Percentiles rank a stretch among this genome's conserved stretches.
Evolutionary conservation across 1,140 invertebrate species (phyloP).

Genomic region (Coelopa frigida): DNA sequence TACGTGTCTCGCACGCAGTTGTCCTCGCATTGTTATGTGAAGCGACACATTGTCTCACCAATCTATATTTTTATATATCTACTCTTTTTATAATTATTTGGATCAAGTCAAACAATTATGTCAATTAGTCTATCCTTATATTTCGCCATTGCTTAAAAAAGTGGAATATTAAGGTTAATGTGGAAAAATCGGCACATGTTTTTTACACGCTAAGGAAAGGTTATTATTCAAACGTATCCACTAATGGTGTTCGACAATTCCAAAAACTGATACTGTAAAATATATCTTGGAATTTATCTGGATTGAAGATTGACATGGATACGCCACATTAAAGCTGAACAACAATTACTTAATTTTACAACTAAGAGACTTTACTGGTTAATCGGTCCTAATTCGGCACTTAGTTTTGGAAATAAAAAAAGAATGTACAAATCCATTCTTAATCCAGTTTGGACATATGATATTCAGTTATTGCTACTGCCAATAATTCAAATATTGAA

Average conservation of each 20-base stretch:
- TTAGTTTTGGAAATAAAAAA: conserved; percentile 17
- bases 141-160: conserved; percentile 15
- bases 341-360: conserved; percentile 15
- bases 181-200: conserved; percentile 7
- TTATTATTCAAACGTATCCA: conserved; percentile 8
- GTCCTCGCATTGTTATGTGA: too few relatives aligned
- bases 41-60: too few relatives aligned
- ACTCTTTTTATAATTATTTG: too few relatives aligned
- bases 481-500: conserved; percentile 17
- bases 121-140: too few relatives aligned
- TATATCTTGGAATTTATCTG: conserved; percentile 9
- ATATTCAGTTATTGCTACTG: conserved; percentile 19
- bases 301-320: conserved; percentile 11
- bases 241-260: conserved; percentile 14
- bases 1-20: too few relatives aligned
- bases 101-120: too few relatives aligned
- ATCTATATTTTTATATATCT: too few relatives aligned
- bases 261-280: conserved; percentile 9
- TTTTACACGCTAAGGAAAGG: conserved; percentile 13
- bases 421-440: conserved; percentile 19
- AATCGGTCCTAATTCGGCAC: conserved; percentile 2
- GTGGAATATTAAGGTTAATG: conserved; percentile 14
- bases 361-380: conserved; percentile 16
- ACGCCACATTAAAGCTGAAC: conserved; percentile 12
- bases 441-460: conserved; percentile 18